phyloP scores from a whole-genome alignment of 2,797 vertebrate species.

The Allobates femoralis region DNA sequence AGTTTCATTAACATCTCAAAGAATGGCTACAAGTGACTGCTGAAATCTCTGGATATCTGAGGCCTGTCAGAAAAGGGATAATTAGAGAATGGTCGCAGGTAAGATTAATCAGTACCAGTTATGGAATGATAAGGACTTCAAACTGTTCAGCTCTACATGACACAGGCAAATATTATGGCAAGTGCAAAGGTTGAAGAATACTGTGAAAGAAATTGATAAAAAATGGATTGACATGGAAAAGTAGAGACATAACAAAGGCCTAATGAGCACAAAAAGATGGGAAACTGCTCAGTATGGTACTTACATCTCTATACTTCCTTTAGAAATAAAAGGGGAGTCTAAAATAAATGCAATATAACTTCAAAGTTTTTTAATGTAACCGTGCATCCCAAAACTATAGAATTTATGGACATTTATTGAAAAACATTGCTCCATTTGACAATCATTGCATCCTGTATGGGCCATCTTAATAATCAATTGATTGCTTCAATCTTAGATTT shows the following conservation, averaged over 20 bases:
- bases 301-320: neutral
- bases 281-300: neutral
- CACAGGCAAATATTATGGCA: constrained; percentile 37
- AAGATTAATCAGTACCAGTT: constrained; percentile 49
- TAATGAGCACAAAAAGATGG: constrained; percentile 48
- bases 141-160: neutral
- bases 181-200: constrained; percentile 18
- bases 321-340: neutral
- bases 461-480: neutral
- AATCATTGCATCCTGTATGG: neutral
- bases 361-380: no score
- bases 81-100: constrained; percentile 38
- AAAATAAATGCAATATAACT: neutral
- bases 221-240: constrained; percentile 24
- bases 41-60: neutral
- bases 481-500: no score
- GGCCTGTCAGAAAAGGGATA: constrained; percentile 31
- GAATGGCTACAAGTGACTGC: constrained; percentile 24
- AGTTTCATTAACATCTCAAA: constrained; percentile 48
- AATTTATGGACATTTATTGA: neutral
- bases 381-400: neutral
- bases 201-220: neutral
- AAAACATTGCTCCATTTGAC: neutral
- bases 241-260: constrained; percentile 1
- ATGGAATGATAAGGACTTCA: constrained; percentile 14